A percentile compares a stretch with the other conserved stretches of the same genome.
These are phyloP conservation scores for Folsomia manolachei DNA, from an alignment of 2,888 invertebrate genomes.

Conservation along the genomic window DNA sequence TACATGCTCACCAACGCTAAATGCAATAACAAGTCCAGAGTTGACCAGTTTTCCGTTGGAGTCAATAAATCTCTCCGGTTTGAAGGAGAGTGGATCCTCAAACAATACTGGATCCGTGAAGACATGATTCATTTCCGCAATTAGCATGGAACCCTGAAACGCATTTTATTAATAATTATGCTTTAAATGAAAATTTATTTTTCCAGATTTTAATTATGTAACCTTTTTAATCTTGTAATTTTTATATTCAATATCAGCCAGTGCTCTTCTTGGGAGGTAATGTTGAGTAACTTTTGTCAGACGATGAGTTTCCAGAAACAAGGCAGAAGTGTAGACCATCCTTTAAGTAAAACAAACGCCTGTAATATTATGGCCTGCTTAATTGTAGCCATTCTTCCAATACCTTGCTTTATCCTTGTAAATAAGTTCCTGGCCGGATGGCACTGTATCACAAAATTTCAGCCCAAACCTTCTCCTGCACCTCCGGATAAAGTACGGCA, in stretches of 20 bases:
- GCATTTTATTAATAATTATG: not conserved
- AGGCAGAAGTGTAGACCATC: not conserved
- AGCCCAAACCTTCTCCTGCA: too few relatives aligned
- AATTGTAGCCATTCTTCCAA: too few relatives aligned
- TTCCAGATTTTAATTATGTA: not conserved
- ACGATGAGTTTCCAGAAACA: not conserved
- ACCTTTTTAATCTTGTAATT: slow-evolving; percentile 4
- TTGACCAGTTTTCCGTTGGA: not conserved
- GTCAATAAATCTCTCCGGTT: slow-evolving; percentile 9
- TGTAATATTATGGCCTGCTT: too few relatives aligned
- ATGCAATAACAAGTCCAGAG: not conserved
- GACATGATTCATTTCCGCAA: not conserved
- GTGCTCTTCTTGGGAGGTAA: not conserved
- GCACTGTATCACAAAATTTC: too few relatives aligned
- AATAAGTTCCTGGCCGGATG: too few relatives aligned
- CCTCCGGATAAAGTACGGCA: too few relatives aligned
- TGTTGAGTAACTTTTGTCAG: not conserved
- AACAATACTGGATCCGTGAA: not conserved
- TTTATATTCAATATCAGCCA: slow-evolving; percentile 1
- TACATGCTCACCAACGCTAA: not conserved
- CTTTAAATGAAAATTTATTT: too few relatives aligned
- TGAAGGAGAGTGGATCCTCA: not conserved
- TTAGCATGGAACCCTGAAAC: not conserved
- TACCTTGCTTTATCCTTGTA: too few relatives aligned
- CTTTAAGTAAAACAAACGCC: too few relatives aligned